A percentile compares a stretch with the other conserved stretches of the same genome.
Conservation (phyloP, 2,113 vertebrate species). For the Tor tambroides region DNA sequence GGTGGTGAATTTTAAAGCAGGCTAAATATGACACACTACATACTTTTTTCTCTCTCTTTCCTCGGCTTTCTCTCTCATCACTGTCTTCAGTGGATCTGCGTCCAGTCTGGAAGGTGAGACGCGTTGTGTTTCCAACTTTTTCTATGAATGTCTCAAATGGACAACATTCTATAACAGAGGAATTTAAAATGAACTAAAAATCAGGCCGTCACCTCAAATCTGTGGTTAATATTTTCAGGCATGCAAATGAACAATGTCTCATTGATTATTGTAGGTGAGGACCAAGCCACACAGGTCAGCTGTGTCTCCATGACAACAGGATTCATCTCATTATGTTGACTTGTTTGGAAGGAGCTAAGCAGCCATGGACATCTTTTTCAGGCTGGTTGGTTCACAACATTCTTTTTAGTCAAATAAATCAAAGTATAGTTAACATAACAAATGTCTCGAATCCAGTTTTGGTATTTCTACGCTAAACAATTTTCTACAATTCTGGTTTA, state of each 20-base stretch:
- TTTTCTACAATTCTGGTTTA: not conserved
- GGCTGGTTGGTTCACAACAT: not conserved
- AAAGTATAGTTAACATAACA: not conserved
- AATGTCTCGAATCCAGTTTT: not conserved
- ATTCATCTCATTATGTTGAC: constrained; percentile 20
- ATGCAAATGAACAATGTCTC: not conserved
- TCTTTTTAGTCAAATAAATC: not conserved
- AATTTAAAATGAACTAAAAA: not conserved
- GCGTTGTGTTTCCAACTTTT: not conserved
- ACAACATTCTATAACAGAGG: not conserved
- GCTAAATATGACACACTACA: too few relatives aligned
- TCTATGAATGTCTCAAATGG: not conserved
- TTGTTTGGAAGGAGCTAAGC: not conserved
- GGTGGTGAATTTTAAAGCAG: too few relatives aligned
- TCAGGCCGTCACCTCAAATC: not conserved
- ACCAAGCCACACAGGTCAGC: not conserved
- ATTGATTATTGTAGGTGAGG: constrained; percentile 2
- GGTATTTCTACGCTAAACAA: not conserved
- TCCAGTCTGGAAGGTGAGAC: not conserved
- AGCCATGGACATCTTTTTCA: not conserved
- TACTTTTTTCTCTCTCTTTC: too few relatives aligned
- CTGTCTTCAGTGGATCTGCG: not conserved
- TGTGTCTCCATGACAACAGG: not conserved
- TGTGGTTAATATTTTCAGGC: not conserved
- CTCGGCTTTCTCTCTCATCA: not conserved